phyloP scores from a whole-genome alignment of 2,888 invertebrate genomes.

The Stenolophus ochropezus region DNA sequence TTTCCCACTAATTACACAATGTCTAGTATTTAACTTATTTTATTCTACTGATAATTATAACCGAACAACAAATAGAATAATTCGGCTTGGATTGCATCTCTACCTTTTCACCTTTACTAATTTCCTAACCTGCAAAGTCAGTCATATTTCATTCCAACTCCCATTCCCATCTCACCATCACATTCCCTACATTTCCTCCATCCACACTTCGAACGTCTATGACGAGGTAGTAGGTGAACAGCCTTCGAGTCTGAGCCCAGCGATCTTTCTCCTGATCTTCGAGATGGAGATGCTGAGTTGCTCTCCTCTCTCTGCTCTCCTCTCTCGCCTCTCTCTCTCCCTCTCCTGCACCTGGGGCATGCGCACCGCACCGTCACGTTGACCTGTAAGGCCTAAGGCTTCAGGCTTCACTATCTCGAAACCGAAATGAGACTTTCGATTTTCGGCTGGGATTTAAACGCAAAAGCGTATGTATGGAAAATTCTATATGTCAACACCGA shows the following conservation, averaged over 20 bases:
- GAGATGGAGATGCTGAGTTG: conserved; percentile 21
- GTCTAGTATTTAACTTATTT: too few relatives aligned
- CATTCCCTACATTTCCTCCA: not conserved
- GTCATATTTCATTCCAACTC: too few relatives aligned
- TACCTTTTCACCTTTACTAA: too few relatives aligned
- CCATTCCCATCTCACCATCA: not conserved
- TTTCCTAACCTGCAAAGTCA: too few relatives aligned
- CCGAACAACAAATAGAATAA: too few relatives aligned
- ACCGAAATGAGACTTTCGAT: not conserved
- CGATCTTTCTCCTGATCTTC: conserved; percentile 42
- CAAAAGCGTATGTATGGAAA: too few relatives aligned
- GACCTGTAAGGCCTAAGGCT: not conserved
- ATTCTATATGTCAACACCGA: not conserved
- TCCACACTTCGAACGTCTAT: not conserved
- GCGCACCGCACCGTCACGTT: conserved; percentile 24
- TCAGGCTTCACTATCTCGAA: not conserved
- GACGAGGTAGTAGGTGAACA: conserved; percentile 34
- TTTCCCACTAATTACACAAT: too few relatives aligned
- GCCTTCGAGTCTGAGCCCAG: conserved; percentile 17
- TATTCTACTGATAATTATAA: too few relatives aligned
- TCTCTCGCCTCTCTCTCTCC: not conserved
- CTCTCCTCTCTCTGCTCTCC: not conserved
- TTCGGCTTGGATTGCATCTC: too few relatives aligned
- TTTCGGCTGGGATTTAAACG: not conserved
- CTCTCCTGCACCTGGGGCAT: not conserved